Evolutionary conservation across 1,140 invertebrate species (phyloP).

Genomic region (Drusus annulatus): DNA sequence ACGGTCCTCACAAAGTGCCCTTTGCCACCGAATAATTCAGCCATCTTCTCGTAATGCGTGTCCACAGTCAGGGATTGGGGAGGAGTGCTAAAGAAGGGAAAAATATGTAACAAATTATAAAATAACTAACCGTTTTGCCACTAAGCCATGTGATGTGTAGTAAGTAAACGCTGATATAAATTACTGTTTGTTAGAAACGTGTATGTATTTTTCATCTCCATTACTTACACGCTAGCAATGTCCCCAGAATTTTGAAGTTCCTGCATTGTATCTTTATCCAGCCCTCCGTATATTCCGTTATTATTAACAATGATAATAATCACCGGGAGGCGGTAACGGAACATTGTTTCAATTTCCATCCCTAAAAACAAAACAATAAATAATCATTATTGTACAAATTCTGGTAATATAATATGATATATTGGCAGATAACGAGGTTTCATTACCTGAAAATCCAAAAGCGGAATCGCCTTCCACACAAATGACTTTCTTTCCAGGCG

Average conservation of each 20-base stretch:
- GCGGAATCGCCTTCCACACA: constrained; percentile 95
- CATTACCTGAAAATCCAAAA: constrained; percentile 89
- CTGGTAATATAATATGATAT: no score
- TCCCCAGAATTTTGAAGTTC: constrained; percentile 79
- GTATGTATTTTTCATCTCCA: constrained; percentile 25
- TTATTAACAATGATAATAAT: constrained; percentile 96
- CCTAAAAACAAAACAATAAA: constrained; percentile 67
- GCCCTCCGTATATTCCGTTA: constrained; percentile 93
- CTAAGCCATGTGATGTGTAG: no score
- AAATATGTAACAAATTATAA: no score
- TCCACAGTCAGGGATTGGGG: constrained; percentile 84
- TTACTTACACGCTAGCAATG: constrained; percentile 75
- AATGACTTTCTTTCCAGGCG: constrained; percentile 86
- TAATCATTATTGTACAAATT: not conserved
- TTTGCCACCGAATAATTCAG: constrained; percentile 85
- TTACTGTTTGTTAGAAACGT: not conserved
- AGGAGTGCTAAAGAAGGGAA: constrained; percentile 79
- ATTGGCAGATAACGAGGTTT: not conserved
- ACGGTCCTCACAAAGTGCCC: constrained; percentile 87
- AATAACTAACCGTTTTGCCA: no score
- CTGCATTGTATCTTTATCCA: constrained; percentile 83
- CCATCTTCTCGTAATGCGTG: constrained; percentile 91
- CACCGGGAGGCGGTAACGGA: constrained; percentile 93
- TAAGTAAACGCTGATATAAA: constrained; percentile 15
- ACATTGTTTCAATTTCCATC: constrained; percentile 98